Evolutionary conservation across 2,113 vertebrate genomes (phyloP), one percentile per base, ranked within the genome.

Genomic region (Menura novaehollandiae): DNA sequence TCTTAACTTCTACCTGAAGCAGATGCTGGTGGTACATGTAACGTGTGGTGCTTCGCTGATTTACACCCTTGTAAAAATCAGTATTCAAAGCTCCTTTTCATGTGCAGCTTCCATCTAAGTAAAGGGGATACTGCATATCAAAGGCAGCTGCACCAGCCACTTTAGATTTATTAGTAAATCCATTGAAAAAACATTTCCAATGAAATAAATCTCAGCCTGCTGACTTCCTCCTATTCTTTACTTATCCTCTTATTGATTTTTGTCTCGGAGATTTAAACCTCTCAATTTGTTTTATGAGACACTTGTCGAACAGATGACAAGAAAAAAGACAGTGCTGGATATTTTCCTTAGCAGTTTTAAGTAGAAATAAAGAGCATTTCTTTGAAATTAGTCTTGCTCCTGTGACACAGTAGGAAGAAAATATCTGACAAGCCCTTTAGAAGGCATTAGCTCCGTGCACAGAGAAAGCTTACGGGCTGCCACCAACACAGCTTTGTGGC

Each of bases 191-290:
- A 93, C 92, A 97, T 95, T 98, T 97, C 96, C 96, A 94, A 87
- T 89, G 97, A 97, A 98, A 98, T 98, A 98, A 98, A 98, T 97
- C 97, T 97, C 85, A 94, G 97, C 78, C 94, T 92, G 90, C 96
- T 75, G 80, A 92, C 97, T 96, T 96, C 95, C 91, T 95, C 95
- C 97, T 95, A 96, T 95, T 88, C 95, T 97, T 97, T 92, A 90
- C 95, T 97, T 97, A 97, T 97, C 93, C 95, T 95, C 94, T 94
- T 97, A 97, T 93, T 96, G 97, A 97, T 97, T 98, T 98, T 94
- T 96, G 96, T 96, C 97, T 94, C 18, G 8, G 81, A 97, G 96
- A 97, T 95, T 95, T 96, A 97, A 97, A 94, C 97, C 96, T 98
- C 96, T 96, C 96, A 72, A 88, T 97, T 97, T 96, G 96, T 97